Conservation (phyloP, 2,797 vertebrate genomes). For the Argya squamiceps region DNA sequence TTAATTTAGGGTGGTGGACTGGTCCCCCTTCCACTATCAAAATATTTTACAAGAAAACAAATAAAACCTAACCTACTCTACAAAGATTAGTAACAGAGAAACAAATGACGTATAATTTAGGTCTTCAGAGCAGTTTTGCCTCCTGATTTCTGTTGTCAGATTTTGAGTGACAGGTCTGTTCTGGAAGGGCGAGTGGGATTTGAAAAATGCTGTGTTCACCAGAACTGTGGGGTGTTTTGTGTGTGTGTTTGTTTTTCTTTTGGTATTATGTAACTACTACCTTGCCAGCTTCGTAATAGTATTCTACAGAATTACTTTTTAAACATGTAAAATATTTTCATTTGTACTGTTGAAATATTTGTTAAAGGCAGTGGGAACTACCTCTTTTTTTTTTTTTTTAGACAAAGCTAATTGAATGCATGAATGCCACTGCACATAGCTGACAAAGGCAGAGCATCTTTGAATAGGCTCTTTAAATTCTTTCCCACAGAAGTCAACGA, state of each 20-base stretch:
- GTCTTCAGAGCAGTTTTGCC: background rate
- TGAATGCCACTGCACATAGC: slow-evolving; percentile 40
- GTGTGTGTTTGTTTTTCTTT: background rate
- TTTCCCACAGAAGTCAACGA: slow-evolving; percentile 89
- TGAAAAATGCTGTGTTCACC: background rate
- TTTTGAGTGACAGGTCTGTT: background rate
- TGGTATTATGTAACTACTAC: background rate
- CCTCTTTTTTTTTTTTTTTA: background rate
- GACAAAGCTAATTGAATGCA: slow-evolving; percentile 48
- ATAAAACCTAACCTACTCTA: background rate
- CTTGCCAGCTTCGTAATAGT: background rate
- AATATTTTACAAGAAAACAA: background rate
- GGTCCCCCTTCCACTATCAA: background rate
- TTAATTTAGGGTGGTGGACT: background rate
- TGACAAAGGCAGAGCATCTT: slow-evolving; percentile 63
- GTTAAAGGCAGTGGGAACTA: background rate
- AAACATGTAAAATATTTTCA: background rate
- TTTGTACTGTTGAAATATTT: background rate
- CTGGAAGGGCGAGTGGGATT: background rate
- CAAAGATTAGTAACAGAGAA: background rate
- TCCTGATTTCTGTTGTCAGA: background rate
- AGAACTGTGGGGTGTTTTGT: background rate
- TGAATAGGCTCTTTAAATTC: slow-evolving; percentile 75
- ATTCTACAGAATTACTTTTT: background rate
- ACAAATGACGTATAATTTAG: background rate